Evolutionary conservation across 2,797 vertebrate genomes (phyloP).

Genomic region (Otus scops): DNA sequence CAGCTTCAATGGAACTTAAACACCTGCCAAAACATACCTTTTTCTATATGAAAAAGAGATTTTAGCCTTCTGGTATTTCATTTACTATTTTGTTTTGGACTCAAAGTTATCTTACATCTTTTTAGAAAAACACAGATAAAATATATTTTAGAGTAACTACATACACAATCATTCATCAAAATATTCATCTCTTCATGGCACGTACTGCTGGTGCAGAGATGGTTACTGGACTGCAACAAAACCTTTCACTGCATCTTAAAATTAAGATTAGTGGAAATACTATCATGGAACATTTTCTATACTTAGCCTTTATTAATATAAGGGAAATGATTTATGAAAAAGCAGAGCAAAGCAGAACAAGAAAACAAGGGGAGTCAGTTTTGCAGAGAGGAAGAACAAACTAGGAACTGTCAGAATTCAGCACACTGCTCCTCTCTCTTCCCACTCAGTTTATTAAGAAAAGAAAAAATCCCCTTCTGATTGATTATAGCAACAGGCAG

Average conservation of each 20-base stretch:
- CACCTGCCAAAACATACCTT: not conserved
- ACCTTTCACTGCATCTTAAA: not conserved
- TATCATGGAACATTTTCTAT: not conserved
- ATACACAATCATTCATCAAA: not conserved
- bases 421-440: constrained; percentile 77
- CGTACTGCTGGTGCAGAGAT: not conserved
- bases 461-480: constrained; percentile 84
- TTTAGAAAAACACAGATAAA: not conserved
- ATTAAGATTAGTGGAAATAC: not conserved
- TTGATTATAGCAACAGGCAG: constrained; percentile 86
- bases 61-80: not conserved
- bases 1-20: not conserved
- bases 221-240: not conserved
- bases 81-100: not conserved
- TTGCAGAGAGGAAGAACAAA: constrained; percentile 55
- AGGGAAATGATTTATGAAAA: not conserved
- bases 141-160: not conserved
- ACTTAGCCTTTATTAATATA: not conserved
- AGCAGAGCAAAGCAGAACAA: not conserved
- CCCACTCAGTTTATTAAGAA: constrained; percentile 78
- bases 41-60: not conserved
- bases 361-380: not conserved
- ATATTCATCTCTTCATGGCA: not conserved
- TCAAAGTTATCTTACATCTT: not conserved
- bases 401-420: constrained; percentile 82